Evolutionary conservation across 2,888 invertebrate genomes (phyloP).

Genomic region (Patella ulyssiponensis): DNA sequence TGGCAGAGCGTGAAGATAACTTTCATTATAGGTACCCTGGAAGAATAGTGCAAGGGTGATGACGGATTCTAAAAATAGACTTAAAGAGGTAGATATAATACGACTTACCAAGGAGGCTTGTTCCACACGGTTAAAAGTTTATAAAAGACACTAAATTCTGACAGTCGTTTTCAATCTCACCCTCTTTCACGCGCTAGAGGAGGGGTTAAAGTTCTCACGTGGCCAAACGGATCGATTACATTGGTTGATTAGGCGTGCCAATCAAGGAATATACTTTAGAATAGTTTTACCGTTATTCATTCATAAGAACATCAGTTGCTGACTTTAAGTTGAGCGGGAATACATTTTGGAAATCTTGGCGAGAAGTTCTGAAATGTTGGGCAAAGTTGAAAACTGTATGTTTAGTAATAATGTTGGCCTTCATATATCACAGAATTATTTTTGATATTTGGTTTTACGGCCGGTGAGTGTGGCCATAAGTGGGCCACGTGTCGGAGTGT

Average conservation of each 20-base stretch:
- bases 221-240: not conserved
- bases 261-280: not conserved
- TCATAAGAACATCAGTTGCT: no score
- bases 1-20: not conserved
- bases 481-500: no score
- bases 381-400: no score
- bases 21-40: no score
- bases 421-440: no score
- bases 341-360: no score
- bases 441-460: no score
- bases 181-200: slow-evolving; percentile 5
- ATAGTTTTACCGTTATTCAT: no score
- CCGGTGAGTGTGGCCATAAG: no score
- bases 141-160: not conserved
- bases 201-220: not conserved
- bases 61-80: not conserved
- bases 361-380: no score
- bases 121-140: not conserved
- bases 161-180: not conserved
- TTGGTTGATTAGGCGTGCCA: not conserved
- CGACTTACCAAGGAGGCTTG: not conserved
- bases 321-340: no score
- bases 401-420: no score
- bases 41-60: not conserved
- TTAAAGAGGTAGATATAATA: not conserved